These are phyloP conservation scores for Monodelphis domestica DNA, from an alignment of 2,797 vertebrate genomes.

Conservation along the genomic window DNA sequence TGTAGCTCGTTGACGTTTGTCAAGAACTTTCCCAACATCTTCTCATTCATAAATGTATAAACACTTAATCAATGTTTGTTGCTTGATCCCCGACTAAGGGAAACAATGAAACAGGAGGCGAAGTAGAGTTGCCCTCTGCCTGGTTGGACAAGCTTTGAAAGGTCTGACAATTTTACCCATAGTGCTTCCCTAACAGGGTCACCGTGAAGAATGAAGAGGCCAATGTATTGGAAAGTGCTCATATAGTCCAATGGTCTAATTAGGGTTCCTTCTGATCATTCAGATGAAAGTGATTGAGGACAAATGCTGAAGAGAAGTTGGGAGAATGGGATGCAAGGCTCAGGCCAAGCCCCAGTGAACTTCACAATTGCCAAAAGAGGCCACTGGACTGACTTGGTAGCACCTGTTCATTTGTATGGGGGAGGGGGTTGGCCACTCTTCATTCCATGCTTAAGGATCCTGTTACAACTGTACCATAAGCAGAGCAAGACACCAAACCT, in stretches of 20 bases:
- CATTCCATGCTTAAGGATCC: neutral
- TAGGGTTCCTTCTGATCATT: neutral
- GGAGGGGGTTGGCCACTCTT: neutral
- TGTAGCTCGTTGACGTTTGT: neutral
- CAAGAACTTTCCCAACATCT: neutral
- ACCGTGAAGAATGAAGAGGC: neutral
- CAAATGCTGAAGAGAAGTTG: neutral
- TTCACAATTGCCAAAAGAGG: neutral
- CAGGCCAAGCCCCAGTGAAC: neutral
- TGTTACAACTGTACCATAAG: slow-evolving; percentile 6
- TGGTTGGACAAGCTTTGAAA: neutral
- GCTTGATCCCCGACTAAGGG: neutral
- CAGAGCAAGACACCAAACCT: neutral
- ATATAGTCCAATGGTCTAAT: neutral
- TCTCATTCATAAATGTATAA: neutral
- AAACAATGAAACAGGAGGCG: neutral
- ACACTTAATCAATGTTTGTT: neutral
- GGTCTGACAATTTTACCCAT: neutral
- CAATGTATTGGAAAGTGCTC: neutral
- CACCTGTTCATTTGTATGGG: neutral
- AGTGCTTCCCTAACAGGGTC: neutral
- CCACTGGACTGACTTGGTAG: neutral
- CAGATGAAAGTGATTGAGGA: neutral
- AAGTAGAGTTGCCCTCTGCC: no score
- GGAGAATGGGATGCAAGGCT: neutral